Conservation (phyloP, 1,140 invertebrate species). For the Drosophila jambulina region DNA sequence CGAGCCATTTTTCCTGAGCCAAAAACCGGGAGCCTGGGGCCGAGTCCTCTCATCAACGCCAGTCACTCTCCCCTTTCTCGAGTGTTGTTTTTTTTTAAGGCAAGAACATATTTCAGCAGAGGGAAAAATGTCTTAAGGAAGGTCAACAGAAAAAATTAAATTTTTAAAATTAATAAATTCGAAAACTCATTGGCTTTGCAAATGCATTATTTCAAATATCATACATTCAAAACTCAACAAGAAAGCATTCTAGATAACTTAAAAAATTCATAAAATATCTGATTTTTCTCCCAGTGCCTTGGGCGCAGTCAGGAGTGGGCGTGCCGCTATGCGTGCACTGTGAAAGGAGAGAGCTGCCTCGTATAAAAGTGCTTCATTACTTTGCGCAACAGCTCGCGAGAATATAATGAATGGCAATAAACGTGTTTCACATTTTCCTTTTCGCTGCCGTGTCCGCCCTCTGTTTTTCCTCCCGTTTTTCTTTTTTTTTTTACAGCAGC, state of each 20-base stretch:
- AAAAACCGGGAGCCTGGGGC: slow-evolving; percentile 5
- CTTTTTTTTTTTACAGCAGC: slow-evolving; percentile 21
- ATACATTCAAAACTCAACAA: background rate
- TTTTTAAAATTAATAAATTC: background rate
- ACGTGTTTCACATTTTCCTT: slow-evolving; percentile 82
- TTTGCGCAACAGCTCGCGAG: slow-evolving; percentile 82
- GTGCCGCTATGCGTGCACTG: slow-evolving; percentile 19
- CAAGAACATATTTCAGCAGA: slow-evolving; percentile 45
- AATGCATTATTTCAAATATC: background rate
- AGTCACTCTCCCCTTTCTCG: slow-evolving; percentile 35
- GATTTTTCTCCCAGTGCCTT: background rate
- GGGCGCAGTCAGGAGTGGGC: slow-evolving; percentile 4
- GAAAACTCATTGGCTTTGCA: background rate
- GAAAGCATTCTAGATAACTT: too few relatives aligned
- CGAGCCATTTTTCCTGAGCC: slow-evolving; percentile 65
- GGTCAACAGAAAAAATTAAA: too few relatives aligned
- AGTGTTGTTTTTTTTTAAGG: slow-evolving; percentile 36
- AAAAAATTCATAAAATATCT: background rate
- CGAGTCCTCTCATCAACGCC: slow-evolving; percentile 52
- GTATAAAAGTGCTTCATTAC: slow-evolving; percentile 79
- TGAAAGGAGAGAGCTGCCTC: slow-evolving; percentile 62
- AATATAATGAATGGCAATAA: slow-evolving; percentile 84
- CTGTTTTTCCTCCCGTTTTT: slow-evolving; percentile 2
- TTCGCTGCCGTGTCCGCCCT: slow-evolving; percentile 28
- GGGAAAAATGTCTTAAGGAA: background rate